Conservation (phyloP, 2,797 vertebrate species). For the Macropus fuliginosus region DNA sequence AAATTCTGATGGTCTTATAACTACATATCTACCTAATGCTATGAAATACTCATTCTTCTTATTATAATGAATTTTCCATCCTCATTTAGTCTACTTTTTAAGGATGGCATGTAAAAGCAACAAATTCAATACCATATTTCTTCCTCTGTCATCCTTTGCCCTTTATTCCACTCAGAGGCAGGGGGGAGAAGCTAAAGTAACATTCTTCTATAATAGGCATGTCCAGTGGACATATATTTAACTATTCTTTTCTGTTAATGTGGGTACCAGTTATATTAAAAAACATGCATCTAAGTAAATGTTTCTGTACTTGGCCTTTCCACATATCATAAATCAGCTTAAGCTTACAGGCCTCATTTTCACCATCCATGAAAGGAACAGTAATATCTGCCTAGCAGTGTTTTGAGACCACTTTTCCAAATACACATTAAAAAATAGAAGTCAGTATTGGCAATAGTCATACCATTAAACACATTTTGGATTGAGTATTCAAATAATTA, state of each 20-base stretch:
- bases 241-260: background rate
- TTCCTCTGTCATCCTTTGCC: background rate
- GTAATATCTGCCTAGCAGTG: background rate
- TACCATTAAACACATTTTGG: background rate
- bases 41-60: background rate
- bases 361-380: background rate
- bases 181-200: background rate
- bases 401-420: background rate
- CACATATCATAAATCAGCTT: background rate
- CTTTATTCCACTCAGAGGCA: background rate
- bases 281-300: background rate
- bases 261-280: background rate
- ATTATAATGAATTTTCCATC: background rate
- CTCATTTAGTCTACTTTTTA: background rate
- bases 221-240: background rate
- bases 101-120: background rate
- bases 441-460: background rate
- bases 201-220: background rate
- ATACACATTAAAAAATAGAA: background rate
- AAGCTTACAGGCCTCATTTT: background rate
- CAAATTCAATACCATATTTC: background rate
- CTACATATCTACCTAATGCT: background rate
- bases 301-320: background rate
- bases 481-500: background rate
- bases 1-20: background rate